phyloP scores from a whole-genome alignment of 2,797 vertebrate genomes.

The Myiothlypis coronata region DNA sequence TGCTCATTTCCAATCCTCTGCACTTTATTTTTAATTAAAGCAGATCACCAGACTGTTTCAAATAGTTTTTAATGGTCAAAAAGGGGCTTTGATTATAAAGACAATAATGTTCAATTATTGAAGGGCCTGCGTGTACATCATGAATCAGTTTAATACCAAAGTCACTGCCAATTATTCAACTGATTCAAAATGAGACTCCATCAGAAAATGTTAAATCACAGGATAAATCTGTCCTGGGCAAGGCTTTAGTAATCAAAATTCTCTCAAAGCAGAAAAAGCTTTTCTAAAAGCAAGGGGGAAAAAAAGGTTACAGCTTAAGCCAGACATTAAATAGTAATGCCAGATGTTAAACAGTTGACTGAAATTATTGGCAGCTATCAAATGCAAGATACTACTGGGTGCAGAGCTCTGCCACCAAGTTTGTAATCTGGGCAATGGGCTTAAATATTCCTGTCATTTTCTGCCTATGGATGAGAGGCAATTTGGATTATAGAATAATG shows the following conservation, averaged over 20 bases:
- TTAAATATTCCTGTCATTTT: slow-evolving; percentile 43
- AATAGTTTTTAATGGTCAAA: slow-evolving; percentile 14
- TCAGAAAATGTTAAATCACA: slow-evolving; percentile 20
- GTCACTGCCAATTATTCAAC: slow-evolving; percentile 38
- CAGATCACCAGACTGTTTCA: not conserved
- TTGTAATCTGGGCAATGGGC: not conserved
- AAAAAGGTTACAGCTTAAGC: not conserved
- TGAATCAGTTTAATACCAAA: slow-evolving; percentile 30
- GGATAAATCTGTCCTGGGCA: slow-evolving; percentile 32
- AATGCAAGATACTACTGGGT: not conserved
- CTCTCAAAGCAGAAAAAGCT: slow-evolving; percentile 9
- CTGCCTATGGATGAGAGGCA: slow-evolving; percentile 40
- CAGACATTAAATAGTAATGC: slow-evolving; percentile 20
- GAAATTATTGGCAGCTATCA: slow-evolving; percentile 17
- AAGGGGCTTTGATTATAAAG: not conserved
- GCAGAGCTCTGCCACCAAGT: slow-evolving; percentile 26
- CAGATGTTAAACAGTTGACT: slow-evolving; percentile 51
- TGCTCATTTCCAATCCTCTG: slow-evolving; percentile 21
- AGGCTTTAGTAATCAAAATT: slow-evolving; percentile 30
- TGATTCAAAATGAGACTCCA: slow-evolving; percentile 5
- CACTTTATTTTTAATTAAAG: slow-evolving; percentile 39
- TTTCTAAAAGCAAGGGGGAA: not conserved
- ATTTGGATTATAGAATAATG: slow-evolving; percentile 33
- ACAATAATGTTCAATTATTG: slow-evolving; percentile 26
- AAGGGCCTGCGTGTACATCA: slow-evolving; percentile 23